phyloP scores from a whole-genome alignment of 2,797 vertebrate species.

The Xenopus petersii region DNA sequence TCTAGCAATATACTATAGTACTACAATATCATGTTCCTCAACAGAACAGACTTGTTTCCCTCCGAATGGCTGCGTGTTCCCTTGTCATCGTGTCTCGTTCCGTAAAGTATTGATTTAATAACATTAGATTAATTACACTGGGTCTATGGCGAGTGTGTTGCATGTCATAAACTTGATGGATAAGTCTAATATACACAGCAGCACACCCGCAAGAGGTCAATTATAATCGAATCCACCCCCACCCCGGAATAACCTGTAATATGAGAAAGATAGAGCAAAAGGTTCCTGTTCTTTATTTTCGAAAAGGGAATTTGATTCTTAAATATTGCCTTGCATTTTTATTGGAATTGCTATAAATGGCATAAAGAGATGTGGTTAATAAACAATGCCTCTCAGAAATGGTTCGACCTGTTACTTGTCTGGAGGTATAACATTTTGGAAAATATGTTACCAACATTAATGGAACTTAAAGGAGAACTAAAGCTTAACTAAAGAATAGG shows the following conservation, averaged over 20 bases:
- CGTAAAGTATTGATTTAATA: conserved; percentile 42
- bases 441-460: not conserved
- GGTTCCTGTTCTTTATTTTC: conserved; percentile 4
- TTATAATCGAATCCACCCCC: conserved; percentile 18
- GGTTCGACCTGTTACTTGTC: conserved; percentile 18
- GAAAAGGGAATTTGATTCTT: conserved; percentile 19
- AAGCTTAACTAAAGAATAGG: no score
- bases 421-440: conserved; percentile 19
- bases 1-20: no score
- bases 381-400: conserved; percentile 17
- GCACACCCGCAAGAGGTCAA: conserved; percentile 5
- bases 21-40: not conserved
- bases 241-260: not conserved
- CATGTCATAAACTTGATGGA: conserved; percentile 34
- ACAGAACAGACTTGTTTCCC: conserved; percentile 3
- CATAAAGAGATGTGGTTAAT: not conserved
- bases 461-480: no score
- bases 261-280: not conserved
- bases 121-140: conserved; percentile 30
- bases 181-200: conserved; percentile 17
- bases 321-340: conserved; percentile 10
- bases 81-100: conserved; percentile 15
- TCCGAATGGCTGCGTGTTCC: conserved; percentile 4
- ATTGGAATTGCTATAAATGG: conserved; percentile 24
- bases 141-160: conserved; percentile 9